Conservation (phyloP, 2,113 vertebrate genomes). For the Cavia aperea region DNA sequence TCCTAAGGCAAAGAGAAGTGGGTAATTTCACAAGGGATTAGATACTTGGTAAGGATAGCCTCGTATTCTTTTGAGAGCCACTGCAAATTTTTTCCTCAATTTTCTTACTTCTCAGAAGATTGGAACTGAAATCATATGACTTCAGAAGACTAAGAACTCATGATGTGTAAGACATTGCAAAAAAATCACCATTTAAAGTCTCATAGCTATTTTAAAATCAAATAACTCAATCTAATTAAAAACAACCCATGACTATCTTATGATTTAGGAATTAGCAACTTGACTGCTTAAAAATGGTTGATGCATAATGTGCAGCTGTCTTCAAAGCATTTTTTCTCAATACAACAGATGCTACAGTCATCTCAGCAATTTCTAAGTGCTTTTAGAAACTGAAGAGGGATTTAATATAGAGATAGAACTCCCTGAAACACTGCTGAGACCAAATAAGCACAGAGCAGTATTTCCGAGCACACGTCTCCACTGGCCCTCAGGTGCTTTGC, state of each 20-base stretch:
- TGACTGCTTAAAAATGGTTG: slow-evolving; percentile 26
- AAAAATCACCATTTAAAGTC: neutral
- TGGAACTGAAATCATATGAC: neutral
- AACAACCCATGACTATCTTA: neutral
- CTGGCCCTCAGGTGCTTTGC: neutral
- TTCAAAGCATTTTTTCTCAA: neutral
- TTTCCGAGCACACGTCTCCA: neutral
- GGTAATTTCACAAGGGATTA: neutral
- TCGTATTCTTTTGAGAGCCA: neutral
- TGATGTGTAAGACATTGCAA: neutral
- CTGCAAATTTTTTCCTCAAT: neutral
- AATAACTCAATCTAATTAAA: slow-evolving; percentile 12
- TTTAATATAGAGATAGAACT: neutral
- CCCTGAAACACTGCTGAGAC: neutral
- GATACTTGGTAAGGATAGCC: too few relatives aligned
- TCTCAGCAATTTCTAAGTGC: neutral
- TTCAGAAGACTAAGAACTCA: slow-evolving; percentile 39
- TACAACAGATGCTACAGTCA: neutral
- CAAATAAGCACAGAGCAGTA: neutral
- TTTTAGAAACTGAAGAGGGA: neutral
- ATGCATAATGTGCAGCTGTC: neutral
- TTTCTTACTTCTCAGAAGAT: slow-evolving; percentile 15
- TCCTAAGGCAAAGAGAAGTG: neutral
- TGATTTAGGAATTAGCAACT: slow-evolving; percentile 10
- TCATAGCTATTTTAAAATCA: slow-evolving; percentile 19